Base-by-base conservation (phyloP, 37 sponge, comb jelly and placozoan species). In the Theonella swinhoei region DNA sequence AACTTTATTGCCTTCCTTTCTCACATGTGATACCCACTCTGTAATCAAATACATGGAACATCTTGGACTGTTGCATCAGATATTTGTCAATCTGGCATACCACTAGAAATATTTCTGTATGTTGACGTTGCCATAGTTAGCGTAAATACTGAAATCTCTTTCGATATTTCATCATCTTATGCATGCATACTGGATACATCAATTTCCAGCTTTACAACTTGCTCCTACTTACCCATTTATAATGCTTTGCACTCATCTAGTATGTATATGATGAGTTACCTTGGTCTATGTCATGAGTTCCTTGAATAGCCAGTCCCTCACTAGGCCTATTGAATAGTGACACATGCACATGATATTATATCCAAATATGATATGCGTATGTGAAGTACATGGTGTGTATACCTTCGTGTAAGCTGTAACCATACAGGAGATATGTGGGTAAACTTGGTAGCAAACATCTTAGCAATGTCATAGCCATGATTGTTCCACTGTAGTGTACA, bases 381-480 rank as follows among this genome's bases (percentile, higher is more conserved):
- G 35, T 22, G 3, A 22, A 60, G 74, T 59, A 74, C 80, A 63
- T 4, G 38, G 29, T 3, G 26, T 8, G 38, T 79, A 59, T 72
- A 87, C 88, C 63, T 78, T 42, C 60, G 80, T 34, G 43, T 80
- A 32, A 99, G 54, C 74, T 99, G 99, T 47, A 99, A 75, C 99
- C 99, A 98, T 2, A 96, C 96, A 58, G 99, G 99, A 29, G 96
- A 97, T 17, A 99, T 74, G 76, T 91, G 87, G 37, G 98, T 91
- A 84, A 99, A 97, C 79, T 97, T 99, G 47, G 76, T 84, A 38
- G 80, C 86, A 79, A 97, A 97, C 72, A 77, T 78, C 80, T 97
- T 91, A 19, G 97, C 96, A 42, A 84, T 86, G 34, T 99, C 94
- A 75, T 99, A 99, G 32, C 99, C 99, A 81, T 97, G 95, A 71